phyloP scores from a whole-genome alignment of 1,140 invertebrate species.

The Drosophila grimshawi region DNA sequence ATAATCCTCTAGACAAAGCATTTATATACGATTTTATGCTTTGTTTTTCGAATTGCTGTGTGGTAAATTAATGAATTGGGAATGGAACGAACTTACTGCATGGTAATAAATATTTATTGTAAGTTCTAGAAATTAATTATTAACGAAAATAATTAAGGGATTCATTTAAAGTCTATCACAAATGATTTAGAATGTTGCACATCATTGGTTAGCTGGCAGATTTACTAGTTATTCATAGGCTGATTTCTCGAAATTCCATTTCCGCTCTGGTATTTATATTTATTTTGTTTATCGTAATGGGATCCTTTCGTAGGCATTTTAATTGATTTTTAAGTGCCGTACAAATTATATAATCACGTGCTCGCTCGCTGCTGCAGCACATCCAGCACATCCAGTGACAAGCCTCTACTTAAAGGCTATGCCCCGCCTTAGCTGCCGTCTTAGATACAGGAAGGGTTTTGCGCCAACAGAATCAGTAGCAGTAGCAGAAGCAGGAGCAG shows the following conservation, averaged over 20 bases:
- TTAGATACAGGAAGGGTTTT: slow-evolving; percentile 30
- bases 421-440: slow-evolving; percentile 4
- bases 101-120: too few species aligned
- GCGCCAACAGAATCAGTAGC: not conserved
- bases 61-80: not conserved
- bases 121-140: too few species aligned
- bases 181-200: not conserved
- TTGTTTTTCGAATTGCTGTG: slow-evolving; percentile 3
- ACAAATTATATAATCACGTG: slow-evolving; percentile 74
- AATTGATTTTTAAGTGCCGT: slow-evolving; percentile 78
- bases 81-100: too few species aligned
- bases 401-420: slow-evolving; percentile 1
- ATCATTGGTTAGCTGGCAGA: too few species aligned
- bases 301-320: slow-evolving; percentile 37
- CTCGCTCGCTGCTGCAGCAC: slow-evolving; percentile 22
- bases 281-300: slow-evolving; percentile 18
- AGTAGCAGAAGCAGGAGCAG: slow-evolving; percentile 6
- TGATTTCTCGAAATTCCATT: slow-evolving; percentile 5
- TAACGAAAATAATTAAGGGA: too few species aligned
- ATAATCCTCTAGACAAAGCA: slow-evolving; percentile 59
- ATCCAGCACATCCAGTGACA: not conserved
- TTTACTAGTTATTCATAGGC: not conserved
- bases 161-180: too few species aligned
- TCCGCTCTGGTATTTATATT: not conserved
- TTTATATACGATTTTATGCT: slow-evolving; percentile 38